Evolutionary conservation across 1,140 invertebrate species (phyloP).

Genomic region (Adelges cooleyi): DNA sequence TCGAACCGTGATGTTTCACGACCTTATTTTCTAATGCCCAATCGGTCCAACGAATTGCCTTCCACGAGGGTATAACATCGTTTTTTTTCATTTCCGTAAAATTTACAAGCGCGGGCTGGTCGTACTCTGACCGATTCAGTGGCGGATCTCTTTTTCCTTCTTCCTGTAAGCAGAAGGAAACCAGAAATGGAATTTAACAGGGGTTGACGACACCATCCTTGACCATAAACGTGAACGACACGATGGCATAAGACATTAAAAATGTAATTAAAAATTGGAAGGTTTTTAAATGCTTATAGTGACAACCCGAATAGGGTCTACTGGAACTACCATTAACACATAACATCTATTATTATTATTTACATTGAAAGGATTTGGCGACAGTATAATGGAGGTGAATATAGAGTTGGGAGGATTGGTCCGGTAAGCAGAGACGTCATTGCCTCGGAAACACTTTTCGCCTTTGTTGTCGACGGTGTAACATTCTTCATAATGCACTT

Average conservation of each 20-base stretch:
- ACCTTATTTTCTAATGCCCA: constrained; percentile 6
- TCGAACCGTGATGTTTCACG: background rate
- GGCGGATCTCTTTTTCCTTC: too few relatives aligned
- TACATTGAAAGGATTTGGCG: background rate
- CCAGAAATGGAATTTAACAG: too few relatives aligned
- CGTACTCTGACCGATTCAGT: too few relatives aligned
- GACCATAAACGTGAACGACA: too few relatives aligned
- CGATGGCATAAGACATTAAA: too few relatives aligned
- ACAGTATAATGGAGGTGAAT: background rate
- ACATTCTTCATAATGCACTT: background rate
- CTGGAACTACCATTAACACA: too few relatives aligned
- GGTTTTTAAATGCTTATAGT: too few relatives aligned
- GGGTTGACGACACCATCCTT: too few relatives aligned
- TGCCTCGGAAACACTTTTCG: background rate
- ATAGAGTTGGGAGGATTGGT: background rate
- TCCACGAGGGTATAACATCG: background rate
- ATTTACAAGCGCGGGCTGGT: constrained; percentile 7
- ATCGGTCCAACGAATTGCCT: background rate
- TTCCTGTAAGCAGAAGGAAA: too few relatives aligned
- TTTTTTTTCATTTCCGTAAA: background rate
- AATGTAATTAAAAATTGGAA: too few relatives aligned
- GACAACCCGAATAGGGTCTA: too few relatives aligned
- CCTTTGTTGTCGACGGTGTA: background rate
- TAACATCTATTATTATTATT: too few relatives aligned
- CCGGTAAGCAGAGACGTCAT: background rate